phyloP scores from a whole-genome alignment of 2,113 vertebrate genomes.

The Lutjanus erythropterus region DNA sequence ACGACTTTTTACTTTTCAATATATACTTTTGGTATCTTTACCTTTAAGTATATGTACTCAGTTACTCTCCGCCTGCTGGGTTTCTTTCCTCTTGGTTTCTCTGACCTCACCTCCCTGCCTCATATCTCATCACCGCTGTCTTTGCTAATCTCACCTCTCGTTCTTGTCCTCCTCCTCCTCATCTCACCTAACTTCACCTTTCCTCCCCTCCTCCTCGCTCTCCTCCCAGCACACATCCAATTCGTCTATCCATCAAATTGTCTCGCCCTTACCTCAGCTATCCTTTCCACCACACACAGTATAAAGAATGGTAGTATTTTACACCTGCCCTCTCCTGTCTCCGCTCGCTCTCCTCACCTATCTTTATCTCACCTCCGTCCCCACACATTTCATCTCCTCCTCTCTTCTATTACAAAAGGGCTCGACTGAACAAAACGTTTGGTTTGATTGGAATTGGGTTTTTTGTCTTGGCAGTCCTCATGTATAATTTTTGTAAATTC shows the following conservation, averaged over 20 bases:
- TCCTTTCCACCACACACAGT: constrained; percentile 43
- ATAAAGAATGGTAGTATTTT: constrained; percentile 54
- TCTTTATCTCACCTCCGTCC: constrained; percentile 20
- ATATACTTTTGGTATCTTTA: no score
- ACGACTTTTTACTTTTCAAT: no score
- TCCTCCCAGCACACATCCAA: constrained; percentile 14
- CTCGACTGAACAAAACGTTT: constrained; percentile 8
- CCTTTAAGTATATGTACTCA: background rate
- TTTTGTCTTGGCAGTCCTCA: background rate
- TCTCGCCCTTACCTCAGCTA: constrained; percentile 53
- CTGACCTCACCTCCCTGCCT: constrained; percentile 17
- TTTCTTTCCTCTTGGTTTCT: background rate
- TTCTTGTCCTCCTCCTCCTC: background rate
- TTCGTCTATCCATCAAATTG: constrained; percentile 67
- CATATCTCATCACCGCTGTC: constrained; percentile 19
- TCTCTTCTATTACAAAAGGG: background rate
- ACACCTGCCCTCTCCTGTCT: constrained; percentile 53
- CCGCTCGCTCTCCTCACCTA: constrained; percentile 13
- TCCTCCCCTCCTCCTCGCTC: background rate
- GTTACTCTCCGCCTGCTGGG: background rate
- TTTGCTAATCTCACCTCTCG: constrained; percentile 35
- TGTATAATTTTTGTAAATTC: constrained; percentile 5
- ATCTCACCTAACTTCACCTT: constrained; percentile 22
- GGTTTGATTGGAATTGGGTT: background rate
- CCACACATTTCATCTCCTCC: constrained; percentile 1